Conservation (phyloP, 2,888 invertebrate genomes). For the Agrenia bidenticulata region DNA sequence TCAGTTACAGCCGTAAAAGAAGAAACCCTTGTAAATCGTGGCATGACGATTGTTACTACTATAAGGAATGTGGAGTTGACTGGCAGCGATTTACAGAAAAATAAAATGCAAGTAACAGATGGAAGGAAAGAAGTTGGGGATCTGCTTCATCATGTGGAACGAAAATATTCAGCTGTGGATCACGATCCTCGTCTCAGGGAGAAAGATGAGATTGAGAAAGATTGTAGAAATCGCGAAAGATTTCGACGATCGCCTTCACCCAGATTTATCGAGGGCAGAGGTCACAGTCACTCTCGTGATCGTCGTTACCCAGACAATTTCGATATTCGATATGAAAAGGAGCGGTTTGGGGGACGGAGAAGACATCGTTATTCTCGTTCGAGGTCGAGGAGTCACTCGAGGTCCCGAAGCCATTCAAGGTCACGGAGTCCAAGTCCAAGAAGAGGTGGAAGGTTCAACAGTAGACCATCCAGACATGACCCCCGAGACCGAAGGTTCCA, state of each 20-base stretch:
- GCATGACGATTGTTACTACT: background rate
- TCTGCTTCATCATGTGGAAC: constrained; percentile 23
- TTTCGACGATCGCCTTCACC: constrained; percentile 28
- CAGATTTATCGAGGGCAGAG: background rate
- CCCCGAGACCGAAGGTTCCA: constrained; percentile 11
- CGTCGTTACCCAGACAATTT: constrained; percentile 1
- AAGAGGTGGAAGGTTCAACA: constrained; percentile 17
- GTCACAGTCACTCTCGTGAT: constrained; percentile 2
- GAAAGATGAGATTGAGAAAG: constrained; percentile 26
- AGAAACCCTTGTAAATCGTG: background rate
- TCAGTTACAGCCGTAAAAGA: background rate
- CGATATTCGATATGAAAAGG: constrained; percentile 2
- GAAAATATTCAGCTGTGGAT: constrained; percentile 14
- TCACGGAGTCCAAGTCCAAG: constrained; percentile 31
- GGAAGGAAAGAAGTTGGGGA: background rate
- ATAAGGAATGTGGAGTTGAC: background rate
- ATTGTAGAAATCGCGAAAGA: constrained; percentile 12
- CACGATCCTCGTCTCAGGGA: constrained; percentile 25
- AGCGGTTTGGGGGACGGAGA: constrained; percentile 21
- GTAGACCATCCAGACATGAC: constrained; percentile 18
- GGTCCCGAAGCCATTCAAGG: constrained; percentile 30
- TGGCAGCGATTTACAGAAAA: background rate
- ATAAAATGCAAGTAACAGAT: too few relatives aligned
- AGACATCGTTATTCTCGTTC: constrained; percentile 28
- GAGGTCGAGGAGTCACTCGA: constrained; percentile 26